Base-by-base conservation (phyloP, 2,797 vertebrate species). In the Urophycis tenuis region DNA sequence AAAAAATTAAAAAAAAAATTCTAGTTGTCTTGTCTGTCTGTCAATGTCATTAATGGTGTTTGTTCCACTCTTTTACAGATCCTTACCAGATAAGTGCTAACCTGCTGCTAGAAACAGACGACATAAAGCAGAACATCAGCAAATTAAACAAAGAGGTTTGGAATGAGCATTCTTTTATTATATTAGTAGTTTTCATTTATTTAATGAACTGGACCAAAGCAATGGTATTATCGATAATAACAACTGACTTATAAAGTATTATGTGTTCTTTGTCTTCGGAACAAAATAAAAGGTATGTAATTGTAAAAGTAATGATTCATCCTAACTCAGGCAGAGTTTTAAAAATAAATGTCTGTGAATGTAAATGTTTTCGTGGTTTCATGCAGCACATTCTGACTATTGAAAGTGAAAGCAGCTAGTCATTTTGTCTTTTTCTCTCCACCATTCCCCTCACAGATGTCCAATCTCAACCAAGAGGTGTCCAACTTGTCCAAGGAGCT, bases 141-240 rank as follows among this genome's bases (percentile, higher is more conserved):
- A 92, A 92, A 83, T 89, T 98, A 77, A 96, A 94, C 89, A 92
- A 93, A 87, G 96, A 98, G 96, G 96, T 97, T 88, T 1, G 75
- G 22, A 69, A 3, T 70, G 5, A 17, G 36, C 22, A 6, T 17
- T 34, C 9, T 34, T 34, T 45, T 30, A 69, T 14, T 3, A 25
- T 45, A 15, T 19, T 32, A 19, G n/a, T 33, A 60, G 11, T 60
- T 31, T 30, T 73, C 33, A 73, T 29, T 14, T 49, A 45, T 29
- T 29, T 30, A 74, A 41, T 39, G 33, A 35, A 11, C 30, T 32
- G 30, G 33, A 72, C 30, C 19, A 2, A n/a, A 73, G 72, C 71
- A 35, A 10, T 15, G 5, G 10, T 75, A 73, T 17, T 29, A 30
- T 70, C 8, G 1, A 69, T 11, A 36, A 69, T 69, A 3, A 11